Conservation (phyloP, 35 echinoderm and acorn worm species). For the Ophioderma brevispina region DNA sequence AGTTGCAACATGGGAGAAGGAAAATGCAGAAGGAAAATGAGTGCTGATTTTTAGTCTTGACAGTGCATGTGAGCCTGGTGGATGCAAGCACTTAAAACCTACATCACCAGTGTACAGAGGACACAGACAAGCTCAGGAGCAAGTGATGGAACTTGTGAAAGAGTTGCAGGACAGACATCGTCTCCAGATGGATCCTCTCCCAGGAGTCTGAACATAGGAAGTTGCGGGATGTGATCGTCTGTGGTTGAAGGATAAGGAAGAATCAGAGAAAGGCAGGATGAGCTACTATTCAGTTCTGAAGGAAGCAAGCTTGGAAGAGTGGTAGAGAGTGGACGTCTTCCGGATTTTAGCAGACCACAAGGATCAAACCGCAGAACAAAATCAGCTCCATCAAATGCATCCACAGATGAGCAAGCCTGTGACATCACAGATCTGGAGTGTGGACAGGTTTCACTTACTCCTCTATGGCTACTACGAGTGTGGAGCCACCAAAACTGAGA, state of each 20-base stretch:
- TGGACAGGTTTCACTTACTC: neutral
- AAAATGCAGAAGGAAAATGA: conserved; percentile 36
- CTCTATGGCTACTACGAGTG: neutral
- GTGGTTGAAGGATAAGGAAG: conserved; percentile 79
- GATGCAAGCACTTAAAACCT: no score
- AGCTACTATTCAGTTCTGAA: neutral
- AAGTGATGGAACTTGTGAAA: conserved; percentile 48
- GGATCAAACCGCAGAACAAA: neutral
- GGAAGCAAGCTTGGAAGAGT: neutral
- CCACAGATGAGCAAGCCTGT: neutral
- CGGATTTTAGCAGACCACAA: no score
- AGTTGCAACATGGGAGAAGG: neutral
- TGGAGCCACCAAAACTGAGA: neutral
- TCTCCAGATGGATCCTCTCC: conserved; percentile 25
- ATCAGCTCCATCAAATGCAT: no score
- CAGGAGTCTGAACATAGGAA: conserved; percentile 54
- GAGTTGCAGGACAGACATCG: conserved; percentile 55
- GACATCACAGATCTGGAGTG: neutral
- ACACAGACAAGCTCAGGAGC: conserved; percentile 81
- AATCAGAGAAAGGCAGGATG: neutral
- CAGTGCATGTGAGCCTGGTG: conserved; percentile 7
- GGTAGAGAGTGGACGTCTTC: neutral
- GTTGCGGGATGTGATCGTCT: conserved; percentile 91
- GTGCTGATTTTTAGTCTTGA: conserved; percentile 46
- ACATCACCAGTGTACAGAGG: conserved; percentile 61